These are phyloP conservation scores for Acestrorhynchus altus DNA, from an alignment of 2,797 vertebrate species.

Conservation along the genomic window DNA sequence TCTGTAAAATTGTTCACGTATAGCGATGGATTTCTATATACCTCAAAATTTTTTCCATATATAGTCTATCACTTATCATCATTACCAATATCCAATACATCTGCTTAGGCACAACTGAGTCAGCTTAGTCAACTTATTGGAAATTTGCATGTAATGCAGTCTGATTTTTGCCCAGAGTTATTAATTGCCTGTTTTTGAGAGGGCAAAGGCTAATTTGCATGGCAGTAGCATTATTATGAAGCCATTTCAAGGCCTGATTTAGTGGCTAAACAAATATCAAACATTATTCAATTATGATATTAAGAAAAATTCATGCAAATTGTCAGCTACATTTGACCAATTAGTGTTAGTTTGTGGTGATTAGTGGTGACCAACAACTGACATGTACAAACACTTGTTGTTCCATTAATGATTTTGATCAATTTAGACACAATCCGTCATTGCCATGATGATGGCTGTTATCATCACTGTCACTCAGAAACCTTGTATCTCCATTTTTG, in stretches of 20 bases:
- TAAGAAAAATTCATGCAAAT: neutral
- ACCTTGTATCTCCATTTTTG: too few relatives aligned
- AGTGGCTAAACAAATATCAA: neutral
- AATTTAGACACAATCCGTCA: neutral
- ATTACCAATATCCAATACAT: neutral
- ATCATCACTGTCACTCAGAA: too few relatives aligned
- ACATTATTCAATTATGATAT: neutral
- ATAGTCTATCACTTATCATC: neutral
- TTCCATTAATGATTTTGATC: constrained; percentile 5
- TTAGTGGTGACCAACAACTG: neutral
- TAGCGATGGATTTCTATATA: constrained; percentile 5
- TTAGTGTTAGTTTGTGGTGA: too few relatives aligned
- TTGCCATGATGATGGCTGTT: neutral
- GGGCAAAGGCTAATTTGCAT: neutral
- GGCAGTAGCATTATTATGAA: neutral
- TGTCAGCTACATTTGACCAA: neutral
- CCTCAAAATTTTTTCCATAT: constrained; percentile 24
- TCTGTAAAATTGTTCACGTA: neutral
- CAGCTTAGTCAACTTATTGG: neutral
- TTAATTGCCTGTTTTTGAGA: neutral
- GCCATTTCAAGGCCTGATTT: neutral
- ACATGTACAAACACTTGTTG: neutral
- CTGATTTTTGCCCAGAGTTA: neutral
- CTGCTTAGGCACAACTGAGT: neutral
- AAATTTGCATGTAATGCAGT: too few relatives aligned